Evolutionary conservation across 2,888 invertebrate species (phyloP), one percentile per base, ranked within the genome.

Genomic region (Rhagium mordax): DNA sequence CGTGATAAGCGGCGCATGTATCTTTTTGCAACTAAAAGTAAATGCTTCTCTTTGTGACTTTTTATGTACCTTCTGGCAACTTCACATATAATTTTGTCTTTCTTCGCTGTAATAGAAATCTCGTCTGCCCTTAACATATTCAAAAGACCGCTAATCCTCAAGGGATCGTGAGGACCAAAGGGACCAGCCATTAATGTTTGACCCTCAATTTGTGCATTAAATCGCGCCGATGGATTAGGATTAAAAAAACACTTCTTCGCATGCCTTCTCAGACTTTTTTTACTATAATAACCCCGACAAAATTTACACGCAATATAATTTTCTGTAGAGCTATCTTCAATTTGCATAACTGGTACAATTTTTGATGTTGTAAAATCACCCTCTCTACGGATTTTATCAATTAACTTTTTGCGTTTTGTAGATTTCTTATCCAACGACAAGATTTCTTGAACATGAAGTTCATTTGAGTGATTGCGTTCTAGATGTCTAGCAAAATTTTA

Each of bases 51-150:
- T 74, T 70, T 75, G 20, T 77, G 78, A 21, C 75, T 13, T 21
- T 33, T 57, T 10, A 74, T 20, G 21, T 71, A 74, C 2, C 57
- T 16, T 29, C 71, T 6, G 4, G 53, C 78, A 57, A 80, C 76
- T 69, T 79, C 78, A 69, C 77, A 78, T 64, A 80, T 79, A n/a
- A 77, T 68, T 60, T 64, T 15, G 65, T 78, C 79, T 67, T 66
- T 74, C 72, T 77, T 78, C 1, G 77, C 77, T 6, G 70, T 68
- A 57, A 78, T 13, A 7, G 78, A 75, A 13, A 79, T 61, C 21
- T 72, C 62, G 18, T 79, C 72, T 8, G 77, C 76, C 62, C 59
- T 51, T 61, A 80, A 55, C 49, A 66, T 61, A 29, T 67, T 71
- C 15, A 79, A 67, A 18, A 77, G 20, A 15, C 76, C 79, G 70